These are phyloP conservation scores for Catamblyrhynchus diadema DNA, from an alignment of 2,797 vertebrate species.

Conservation along the genomic window DNA sequence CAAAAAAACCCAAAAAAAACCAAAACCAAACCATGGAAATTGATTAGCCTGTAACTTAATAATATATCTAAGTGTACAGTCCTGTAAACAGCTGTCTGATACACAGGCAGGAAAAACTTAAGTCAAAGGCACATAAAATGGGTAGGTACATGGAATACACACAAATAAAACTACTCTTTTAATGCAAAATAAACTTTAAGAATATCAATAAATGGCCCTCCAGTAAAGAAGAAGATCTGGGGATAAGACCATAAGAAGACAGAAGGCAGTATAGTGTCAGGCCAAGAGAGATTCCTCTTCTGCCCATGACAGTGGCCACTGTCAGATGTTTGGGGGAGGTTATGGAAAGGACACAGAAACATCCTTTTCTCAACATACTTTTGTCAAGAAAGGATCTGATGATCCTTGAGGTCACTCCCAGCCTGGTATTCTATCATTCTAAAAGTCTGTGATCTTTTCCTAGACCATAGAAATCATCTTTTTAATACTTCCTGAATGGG, in stretches of 20 bases:
- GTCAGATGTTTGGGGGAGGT: background rate
- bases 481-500: background rate
- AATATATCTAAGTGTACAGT: background rate
- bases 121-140: background rate
- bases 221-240: background rate
- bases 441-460: background rate
- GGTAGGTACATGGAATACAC: background rate
- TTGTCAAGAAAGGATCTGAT: background rate
- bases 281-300: background rate
- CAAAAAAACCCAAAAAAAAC: background rate
- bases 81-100: background rate
- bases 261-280: background rate
- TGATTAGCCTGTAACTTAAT: background rate
- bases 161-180: background rate
- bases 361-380: background rate
- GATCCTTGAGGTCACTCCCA: background rate
- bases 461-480: background rate
- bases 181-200: background rate
- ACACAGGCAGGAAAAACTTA: background rate
- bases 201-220: background rate
- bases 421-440: background rate
- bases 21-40: background rate
- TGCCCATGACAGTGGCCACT: too few relatives aligned
- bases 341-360: background rate
- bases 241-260: background rate